These are phyloP conservation scores for Gymnodraco acuticeps DNA, from an alignment of 2,797 vertebrate genomes.

Conservation along the genomic window DNA sequence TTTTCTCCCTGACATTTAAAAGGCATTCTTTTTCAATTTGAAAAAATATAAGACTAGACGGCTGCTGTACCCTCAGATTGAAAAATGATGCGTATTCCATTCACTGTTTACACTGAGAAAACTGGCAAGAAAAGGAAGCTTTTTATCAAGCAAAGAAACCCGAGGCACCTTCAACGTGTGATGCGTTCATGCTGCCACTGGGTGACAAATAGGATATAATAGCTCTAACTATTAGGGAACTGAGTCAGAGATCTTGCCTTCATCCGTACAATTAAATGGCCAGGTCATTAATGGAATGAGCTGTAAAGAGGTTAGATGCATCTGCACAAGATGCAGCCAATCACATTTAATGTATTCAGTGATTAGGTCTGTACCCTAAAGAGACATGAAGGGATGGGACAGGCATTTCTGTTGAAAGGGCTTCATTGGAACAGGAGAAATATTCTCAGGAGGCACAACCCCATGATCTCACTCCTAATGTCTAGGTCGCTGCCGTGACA, in stretches of 20 bases:
- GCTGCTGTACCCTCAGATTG: background rate
- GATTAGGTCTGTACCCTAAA: slow-evolving; percentile 60
- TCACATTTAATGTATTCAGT: slow-evolving; percentile 69
- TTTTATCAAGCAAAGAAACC: slow-evolving; percentile 39
- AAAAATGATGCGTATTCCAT: slow-evolving; percentile 38
- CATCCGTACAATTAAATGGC: slow-evolving; percentile 67
- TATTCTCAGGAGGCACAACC: slow-evolving; percentile 55
- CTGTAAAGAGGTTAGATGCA: slow-evolving; percentile 55
- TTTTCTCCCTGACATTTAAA: slow-evolving; percentile 2
- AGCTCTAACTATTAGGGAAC: slow-evolving; percentile 24
- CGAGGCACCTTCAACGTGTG: slow-evolving; percentile 32
- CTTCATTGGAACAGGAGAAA: slow-evolving; percentile 40
- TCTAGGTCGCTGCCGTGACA: slow-evolving; percentile 24
- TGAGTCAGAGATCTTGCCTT: slow-evolving; percentile 43
- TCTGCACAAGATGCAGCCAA: slow-evolving; percentile 56
- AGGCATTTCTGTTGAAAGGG: slow-evolving; percentile 50
- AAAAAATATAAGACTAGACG: slow-evolving; percentile 29
- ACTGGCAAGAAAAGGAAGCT: slow-evolving; percentile 17
- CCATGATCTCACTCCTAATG: slow-evolving; percentile 46
- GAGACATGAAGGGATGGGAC: slow-evolving; percentile 38
- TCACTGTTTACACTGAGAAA: slow-evolving; percentile 36
- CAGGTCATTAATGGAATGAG: slow-evolving; percentile 53
- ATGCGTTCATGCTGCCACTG: slow-evolving; percentile 50
- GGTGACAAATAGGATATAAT: slow-evolving; percentile 65
- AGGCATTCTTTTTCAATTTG: slow-evolving; percentile 1